phyloP scores from a whole-genome alignment of 2,888 invertebrate genomes.

The Hypena proboscidalis region DNA sequence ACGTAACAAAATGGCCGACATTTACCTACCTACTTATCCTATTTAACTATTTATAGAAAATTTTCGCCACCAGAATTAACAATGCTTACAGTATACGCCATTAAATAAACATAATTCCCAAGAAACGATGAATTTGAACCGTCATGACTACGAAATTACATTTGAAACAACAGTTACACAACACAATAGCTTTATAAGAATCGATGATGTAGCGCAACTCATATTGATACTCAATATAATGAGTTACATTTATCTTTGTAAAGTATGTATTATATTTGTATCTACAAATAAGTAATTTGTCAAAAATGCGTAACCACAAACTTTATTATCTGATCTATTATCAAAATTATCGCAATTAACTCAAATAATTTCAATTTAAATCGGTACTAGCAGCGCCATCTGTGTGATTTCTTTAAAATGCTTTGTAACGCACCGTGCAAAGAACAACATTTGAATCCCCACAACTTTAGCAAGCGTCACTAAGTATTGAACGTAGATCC shows the following conservation, averaged over 20 bases:
- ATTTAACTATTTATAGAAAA: constrained; percentile 45
- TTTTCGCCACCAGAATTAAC: constrained; percentile 29
- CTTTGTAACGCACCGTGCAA: background rate
- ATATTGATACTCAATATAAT: constrained; percentile 2
- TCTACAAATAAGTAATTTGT: background rate
- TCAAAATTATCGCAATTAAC: too few species aligned
- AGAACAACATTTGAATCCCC: too few species aligned
- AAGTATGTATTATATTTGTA: too few species aligned
- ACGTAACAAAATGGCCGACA: constrained; percentile 80
- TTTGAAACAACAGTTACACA: constrained; percentile 44
- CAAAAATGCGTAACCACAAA: background rate
- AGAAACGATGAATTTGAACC: constrained; percentile 42
- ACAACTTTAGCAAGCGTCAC: background rate
- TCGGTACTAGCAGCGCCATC: constrained; percentile 29
- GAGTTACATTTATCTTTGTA: too few species aligned
- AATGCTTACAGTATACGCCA: constrained; percentile 24
- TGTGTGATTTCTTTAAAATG: constrained; percentile 8
- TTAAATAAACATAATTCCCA: constrained; percentile 43
- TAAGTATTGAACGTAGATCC: constrained; percentile 17
- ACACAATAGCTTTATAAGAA: constrained; percentile 48
- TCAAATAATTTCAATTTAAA: background rate
- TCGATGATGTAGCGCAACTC: constrained; percentile 17
- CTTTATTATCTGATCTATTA: constrained; percentile 1
- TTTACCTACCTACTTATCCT: constrained; percentile 52
- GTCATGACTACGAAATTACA: constrained; percentile 46